These are phyloP conservation scores for Strix occidentalis DNA, from an alignment of 2,797 vertebrate genomes.

Conservation along the genomic window DNA sequence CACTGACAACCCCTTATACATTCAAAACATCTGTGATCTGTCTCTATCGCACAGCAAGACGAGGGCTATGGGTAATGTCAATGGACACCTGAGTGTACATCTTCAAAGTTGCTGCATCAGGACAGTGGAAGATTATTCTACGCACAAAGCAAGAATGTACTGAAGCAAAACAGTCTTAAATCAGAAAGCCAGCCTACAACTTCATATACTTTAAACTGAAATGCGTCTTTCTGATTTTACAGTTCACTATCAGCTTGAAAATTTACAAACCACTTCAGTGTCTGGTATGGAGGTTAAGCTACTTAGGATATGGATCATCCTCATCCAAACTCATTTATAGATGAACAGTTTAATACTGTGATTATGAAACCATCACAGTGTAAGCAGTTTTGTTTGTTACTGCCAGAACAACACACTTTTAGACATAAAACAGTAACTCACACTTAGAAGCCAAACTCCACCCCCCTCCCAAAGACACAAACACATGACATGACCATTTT, in stretches of 20 bases:
- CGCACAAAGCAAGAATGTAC: background rate
- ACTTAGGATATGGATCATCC: slow-evolving; percentile 60
- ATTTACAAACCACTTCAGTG: slow-evolving; percentile 20
- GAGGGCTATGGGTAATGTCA: background rate
- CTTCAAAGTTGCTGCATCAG: background rate
- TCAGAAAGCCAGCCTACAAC: background rate
- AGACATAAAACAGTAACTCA: background rate
- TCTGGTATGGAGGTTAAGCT: slow-evolving; percentile 42
- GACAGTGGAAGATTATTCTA: background rate
- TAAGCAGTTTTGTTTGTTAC: slow-evolving; percentile 41
- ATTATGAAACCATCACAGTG: slow-evolving; percentile 24
- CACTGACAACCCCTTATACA: background rate
- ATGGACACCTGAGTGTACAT: background rate
- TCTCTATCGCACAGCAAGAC: background rate
- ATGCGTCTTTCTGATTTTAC: background rate
- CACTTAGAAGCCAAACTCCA: background rate
- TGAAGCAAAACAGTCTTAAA: background rate
- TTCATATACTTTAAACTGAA: background rate
- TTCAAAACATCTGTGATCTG: background rate
- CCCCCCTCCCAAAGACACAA: background rate
- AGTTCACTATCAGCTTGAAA: background rate
- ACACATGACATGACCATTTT: background rate
- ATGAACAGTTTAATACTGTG: slow-evolving; percentile 47
- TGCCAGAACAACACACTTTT: slow-evolving; percentile 9
- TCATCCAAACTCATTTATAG: slow-evolving; percentile 61